Evolutionary conservation across 2,888 invertebrate species (phyloP), one percentile per base, ranked within the genome.

Genomic region (Phrixothrix hirtus): DNA sequence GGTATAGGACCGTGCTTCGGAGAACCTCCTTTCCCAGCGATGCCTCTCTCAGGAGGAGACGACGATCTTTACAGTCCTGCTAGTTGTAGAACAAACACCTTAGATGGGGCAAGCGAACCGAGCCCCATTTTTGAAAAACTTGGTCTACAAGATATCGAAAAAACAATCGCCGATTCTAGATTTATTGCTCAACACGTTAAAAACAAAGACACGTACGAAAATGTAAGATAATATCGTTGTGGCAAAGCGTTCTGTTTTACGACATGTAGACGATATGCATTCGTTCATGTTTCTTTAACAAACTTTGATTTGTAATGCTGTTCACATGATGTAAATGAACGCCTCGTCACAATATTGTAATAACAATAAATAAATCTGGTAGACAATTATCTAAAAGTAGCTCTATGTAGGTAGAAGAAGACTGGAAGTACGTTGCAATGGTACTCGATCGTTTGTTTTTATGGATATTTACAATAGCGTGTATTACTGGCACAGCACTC

Each of bases 351-450:
- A n/a, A n/a, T n/a, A n/a, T n/a, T n/a, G n/a, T n/a, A n/a, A n/a
- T n/a, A n/a, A n/a, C n/a, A n/a, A n/a, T n/a, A n/a, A n/a, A n/a
- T n/a, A n/a, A n/a, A n/a, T n/a, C n/a, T n/a, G n/a, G n/a, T n/a
- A n/a, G n/a, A n/a, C n/a, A n/a, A n/a, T n/a, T n/a, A n/a, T n/a
- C n/a, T n/a, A n/a, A n/a, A n/a, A n/a, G n/a, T n/a, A n/a, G n/a
- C n/a, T n/a, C n/a, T n/a, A n/a, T 76, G 1, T 78, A 93, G 93
- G 92, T 94, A 69, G 92, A 91, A 77, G 95, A 95, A 78, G 97
- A 97, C 79, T 97, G 97, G 97, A 96, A 96, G 77, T 97, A 95
- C 80, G 95, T 97, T 52, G 87, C 87, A 47, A 92, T 96, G 94
- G 96, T 97, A 60, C 82, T 97, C 75, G 97, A 97, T 79, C 85